A percentile compares a stretch with the other conserved stretches of the same genome.
Evolutionary conservation across 1,140 invertebrate genomes (phyloP).

Genomic region (Antheraea pernyi): DNA sequence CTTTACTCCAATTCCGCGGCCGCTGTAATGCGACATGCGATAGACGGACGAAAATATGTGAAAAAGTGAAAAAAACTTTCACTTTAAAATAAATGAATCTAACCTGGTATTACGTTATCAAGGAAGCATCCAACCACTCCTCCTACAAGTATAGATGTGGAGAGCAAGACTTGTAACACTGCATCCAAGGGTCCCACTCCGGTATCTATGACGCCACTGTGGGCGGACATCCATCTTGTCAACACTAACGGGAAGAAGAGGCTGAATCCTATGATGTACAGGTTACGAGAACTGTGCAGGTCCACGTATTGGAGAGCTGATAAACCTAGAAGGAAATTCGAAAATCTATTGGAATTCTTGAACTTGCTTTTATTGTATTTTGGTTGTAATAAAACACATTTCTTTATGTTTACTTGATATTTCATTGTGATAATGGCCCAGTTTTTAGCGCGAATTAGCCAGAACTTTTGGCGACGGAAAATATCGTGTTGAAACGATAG

Average conservation of each 20-base stretch:
- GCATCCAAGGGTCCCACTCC: constrained; percentile 86
- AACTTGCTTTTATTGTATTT: too few species aligned
- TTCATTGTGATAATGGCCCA: too few species aligned
- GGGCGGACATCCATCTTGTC: constrained; percentile 86
- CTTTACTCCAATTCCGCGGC: too few species aligned
- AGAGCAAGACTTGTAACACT: constrained; percentile 88
- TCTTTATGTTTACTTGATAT: too few species aligned
- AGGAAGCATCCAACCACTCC: constrained; percentile 89
- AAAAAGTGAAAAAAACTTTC: too few species aligned
- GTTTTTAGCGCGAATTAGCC: too few species aligned
- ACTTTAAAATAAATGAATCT: constrained; percentile 18
- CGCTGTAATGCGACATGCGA: too few species aligned
- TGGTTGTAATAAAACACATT: too few species aligned
- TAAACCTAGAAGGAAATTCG: constrained; percentile 79
- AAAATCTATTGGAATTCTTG: too few species aligned
- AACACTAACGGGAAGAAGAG: constrained; percentile 91
- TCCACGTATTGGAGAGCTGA: constrained; percentile 91
- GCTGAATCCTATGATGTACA: constrained; percentile 94
- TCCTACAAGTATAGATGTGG: constrained; percentile 92
- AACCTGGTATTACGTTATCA: constrained; percentile 93
- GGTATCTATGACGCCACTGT: constrained; percentile 84
- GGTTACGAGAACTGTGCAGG: constrained; percentile 89
- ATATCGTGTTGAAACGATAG: too few species aligned
- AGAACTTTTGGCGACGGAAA: too few species aligned
- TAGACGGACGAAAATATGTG: too few species aligned